Evolutionary conservation across 2,888 invertebrate genomes (phyloP), one percentile per base, ranked within the genome.

Genomic region (Chymomyza caudatula): DNA sequence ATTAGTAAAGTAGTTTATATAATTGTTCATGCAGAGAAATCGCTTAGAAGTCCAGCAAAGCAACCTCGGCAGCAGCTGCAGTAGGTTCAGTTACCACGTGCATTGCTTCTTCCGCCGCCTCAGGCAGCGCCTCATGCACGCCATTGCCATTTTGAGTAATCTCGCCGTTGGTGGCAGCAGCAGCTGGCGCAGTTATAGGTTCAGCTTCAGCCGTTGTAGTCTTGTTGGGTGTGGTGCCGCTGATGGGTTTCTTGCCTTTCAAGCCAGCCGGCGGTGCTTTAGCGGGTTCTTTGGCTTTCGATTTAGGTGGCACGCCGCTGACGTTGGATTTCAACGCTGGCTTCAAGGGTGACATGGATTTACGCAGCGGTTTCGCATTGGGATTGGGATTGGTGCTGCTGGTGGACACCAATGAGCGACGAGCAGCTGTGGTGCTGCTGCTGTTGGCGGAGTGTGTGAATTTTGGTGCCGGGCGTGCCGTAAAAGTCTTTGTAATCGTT

Each of bases 401-500:
- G 56, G 66, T 60, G 3, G 68, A 25, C 15, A 68, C 56, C 4
- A 60, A 76, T 17, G 66, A 66, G 19, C 51, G 51, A 20, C 51
- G 51, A 51, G 69, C 76, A 22, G 80, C 70, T 19, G 77, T 69
- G 47, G 72, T 73, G 22, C 59, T 65, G 29, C 22, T 47, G 42
- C 67, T 62, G 52, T 69, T 71, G 37, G 72, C 64, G 47, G 71
- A 69, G 47, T 83, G 85, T 25, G 65, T 82, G 49, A 80, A 79
- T 63, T 88, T 88, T 11, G 89, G 88, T 53, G 89, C 89, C 58
- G 89, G 88, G 43, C 88, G 87, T 44, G 88, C 89, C 17, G 87
- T 87, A 55, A 88, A 88, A 67, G 82, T 80, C 75, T 88, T 88
- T 59, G 87, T 79, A n/a, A 63, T 75, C 63, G 82, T 75, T 59